Evolutionary conservation across 2,797 vertebrate genomes (phyloP).

Genomic region (Toxotes lorentzi): DNA sequence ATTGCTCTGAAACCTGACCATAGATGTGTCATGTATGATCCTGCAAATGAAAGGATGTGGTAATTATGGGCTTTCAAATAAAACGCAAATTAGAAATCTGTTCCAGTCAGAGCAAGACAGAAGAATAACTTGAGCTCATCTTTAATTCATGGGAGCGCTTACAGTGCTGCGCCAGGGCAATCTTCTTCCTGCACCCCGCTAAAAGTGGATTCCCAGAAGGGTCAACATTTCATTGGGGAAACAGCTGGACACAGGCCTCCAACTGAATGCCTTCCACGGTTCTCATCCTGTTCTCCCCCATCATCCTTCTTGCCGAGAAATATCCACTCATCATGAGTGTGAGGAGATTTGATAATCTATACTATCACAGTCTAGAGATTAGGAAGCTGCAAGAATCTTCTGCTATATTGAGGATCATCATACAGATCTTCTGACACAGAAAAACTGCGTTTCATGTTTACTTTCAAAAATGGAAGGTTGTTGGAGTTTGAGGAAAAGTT

Average conservation of each 20-base stretch:
- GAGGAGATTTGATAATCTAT: slow-evolving; percentile 24
- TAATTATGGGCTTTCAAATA: slow-evolving; percentile 65
- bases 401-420: slow-evolving; percentile 14
- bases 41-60: slow-evolving; percentile 57
- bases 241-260: slow-evolving; percentile 60
- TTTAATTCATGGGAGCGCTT: slow-evolving; percentile 80
- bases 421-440: neutral
- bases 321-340: slow-evolving; percentile 28
- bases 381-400: slow-evolving; percentile 18
- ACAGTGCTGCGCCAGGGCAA: slow-evolving; percentile 52
- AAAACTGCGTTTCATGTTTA: slow-evolving; percentile 11
- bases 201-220: slow-evolving; percentile 64
- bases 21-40: slow-evolving; percentile 58
- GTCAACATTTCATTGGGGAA: slow-evolving; percentile 57
- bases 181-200: slow-evolving; percentile 60
- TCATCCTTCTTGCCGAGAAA: slow-evolving; percentile 12
- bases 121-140: slow-evolving; percentile 78
- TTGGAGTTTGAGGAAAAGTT: neutral
- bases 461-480: neutral
- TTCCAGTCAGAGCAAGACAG: slow-evolving; percentile 71
- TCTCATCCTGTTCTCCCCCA: slow-evolving; percentile 19
- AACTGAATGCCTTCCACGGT: slow-evolving; percentile 9
- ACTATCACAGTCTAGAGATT: slow-evolving; percentile 30
- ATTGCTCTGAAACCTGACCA: slow-evolving; percentile 37
- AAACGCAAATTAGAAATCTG: slow-evolving; percentile 82